Evolutionary conservation across 2,888 invertebrate genomes (phyloP).

Genomic region (Punctoribates punctum): DNA sequence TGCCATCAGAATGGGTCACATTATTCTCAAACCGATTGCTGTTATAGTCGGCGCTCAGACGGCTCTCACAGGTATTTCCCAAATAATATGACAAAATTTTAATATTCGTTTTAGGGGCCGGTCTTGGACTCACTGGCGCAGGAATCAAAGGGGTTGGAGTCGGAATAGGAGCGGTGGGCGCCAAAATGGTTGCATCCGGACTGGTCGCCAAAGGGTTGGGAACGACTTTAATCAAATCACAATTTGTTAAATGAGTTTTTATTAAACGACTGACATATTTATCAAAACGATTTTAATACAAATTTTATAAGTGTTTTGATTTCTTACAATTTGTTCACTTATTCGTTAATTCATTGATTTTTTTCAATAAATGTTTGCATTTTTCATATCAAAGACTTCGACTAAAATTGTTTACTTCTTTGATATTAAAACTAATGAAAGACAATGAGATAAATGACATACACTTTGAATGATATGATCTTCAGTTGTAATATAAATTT

Average conservation of each 20-base stretch:
- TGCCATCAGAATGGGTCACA: not conserved
- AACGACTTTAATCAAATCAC: not conserved
- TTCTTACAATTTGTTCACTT: not conserved
- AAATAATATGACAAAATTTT: not conserved
- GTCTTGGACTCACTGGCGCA: not conserved
- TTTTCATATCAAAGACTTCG: no score
- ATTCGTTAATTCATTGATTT: no score
- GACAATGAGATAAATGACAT: no score
- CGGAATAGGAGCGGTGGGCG: not conserved
- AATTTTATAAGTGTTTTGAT: not conserved
- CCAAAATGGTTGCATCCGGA: not conserved
- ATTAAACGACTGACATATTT: not conserved
- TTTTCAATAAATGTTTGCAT: no score
- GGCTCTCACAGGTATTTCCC: constrained; percentile 1
- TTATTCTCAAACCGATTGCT: constrained; percentile 31
- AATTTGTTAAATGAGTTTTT: not conserved
- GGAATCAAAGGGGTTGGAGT: constrained; percentile 27
- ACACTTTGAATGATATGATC: no score
- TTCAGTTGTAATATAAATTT: no score
- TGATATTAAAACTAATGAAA: no score
- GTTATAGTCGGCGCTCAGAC: constrained; percentile 34
- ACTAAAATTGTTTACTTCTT: no score
- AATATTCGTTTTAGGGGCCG: not conserved
- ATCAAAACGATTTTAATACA: constrained; percentile 1
- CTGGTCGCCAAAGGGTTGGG: constrained; percentile 6